Conservation (phyloP, 2,797 vertebrate genomes). For the Enoplosus armatus region DNA sequence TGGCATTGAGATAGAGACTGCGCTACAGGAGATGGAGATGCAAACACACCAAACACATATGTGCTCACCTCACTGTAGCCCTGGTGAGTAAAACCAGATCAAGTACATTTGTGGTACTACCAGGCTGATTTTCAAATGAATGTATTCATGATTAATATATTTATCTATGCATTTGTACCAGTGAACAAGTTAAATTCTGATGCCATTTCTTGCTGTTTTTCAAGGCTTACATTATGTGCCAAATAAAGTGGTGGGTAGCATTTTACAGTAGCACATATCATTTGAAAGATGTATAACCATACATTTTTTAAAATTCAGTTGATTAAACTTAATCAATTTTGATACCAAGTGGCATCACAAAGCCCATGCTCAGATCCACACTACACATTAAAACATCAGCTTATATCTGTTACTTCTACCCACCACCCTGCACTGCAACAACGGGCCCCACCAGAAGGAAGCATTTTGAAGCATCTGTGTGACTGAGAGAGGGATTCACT, state of each 20-base stretch:
- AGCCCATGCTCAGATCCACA: neutral
- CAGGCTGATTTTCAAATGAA: neutral
- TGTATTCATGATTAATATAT: neutral
- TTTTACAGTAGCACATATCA: neutral
- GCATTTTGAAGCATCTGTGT: neutral
- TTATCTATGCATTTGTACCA: neutral
- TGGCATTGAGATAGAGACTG: conserved; percentile 58
- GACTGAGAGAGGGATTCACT: neutral
- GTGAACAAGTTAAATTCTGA: neutral
- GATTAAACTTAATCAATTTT: neutral
- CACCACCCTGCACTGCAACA: neutral
- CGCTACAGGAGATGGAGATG: conserved; percentile 66
- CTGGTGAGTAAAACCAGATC: conserved; percentile 69
- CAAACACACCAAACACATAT: conserved; percentile 63
- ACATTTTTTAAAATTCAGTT: neutral
- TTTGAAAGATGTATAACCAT: neutral
- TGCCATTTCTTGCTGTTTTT: neutral
- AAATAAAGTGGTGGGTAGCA: neutral
- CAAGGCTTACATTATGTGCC: too few species aligned
- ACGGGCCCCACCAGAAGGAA: neutral
- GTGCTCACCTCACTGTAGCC: conserved; percentile 75
- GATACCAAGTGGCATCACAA: neutral
- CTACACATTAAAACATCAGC: neutral
- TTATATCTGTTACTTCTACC: neutral
- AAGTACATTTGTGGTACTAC: neutral